Percentiles rank a stretch among this genome's conserved stretches.
Evolutionary conservation across 2,113 vertebrate species (phyloP).

Genomic region (Poeciliopsis turrubarensis): DNA sequence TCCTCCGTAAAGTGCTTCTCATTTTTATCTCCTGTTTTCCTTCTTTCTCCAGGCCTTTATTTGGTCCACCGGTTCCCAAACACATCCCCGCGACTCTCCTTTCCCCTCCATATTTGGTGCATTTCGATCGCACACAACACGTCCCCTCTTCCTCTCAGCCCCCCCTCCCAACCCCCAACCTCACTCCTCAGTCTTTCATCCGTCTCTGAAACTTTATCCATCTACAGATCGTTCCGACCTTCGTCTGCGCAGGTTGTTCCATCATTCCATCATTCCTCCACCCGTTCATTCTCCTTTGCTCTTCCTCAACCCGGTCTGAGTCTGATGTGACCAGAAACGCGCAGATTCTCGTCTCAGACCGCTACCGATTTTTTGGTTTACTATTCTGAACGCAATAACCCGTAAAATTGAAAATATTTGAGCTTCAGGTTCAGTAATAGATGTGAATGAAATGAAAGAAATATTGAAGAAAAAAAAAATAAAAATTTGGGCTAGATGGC

Average conservation of each 20-base stretch:
- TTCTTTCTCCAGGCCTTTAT: constrained; percentile 36
- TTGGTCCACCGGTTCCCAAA: not conserved
- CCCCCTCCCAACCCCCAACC: no score
- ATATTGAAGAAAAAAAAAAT: no score
- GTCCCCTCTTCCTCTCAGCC: no score
- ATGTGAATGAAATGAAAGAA: no score
- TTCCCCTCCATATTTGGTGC: constrained; percentile 11
- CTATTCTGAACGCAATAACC: no score
- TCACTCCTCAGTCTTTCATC: not conserved
- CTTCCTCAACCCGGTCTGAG: no score
- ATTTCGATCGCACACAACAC: not conserved
- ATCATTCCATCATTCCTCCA: constrained; percentile 3
- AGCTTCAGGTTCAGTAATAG: no score
- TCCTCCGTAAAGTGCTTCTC: constrained; percentile 23
- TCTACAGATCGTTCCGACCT: not conserved
- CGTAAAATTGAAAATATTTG: no score
- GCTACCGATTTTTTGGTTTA: not conserved
- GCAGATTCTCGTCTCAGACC: not conserved
- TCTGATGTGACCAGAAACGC: not conserved
- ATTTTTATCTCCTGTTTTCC: constrained; percentile 35
- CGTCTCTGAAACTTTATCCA: not conserved
- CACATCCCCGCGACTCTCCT: not conserved
- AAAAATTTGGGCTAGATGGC: no score
- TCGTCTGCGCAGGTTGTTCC: constrained; percentile 6
- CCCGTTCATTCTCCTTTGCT: not conserved